Evolutionary conservation across 2,113 vertebrate species (phyloP).

Genomic region (Grus americana): DNA sequence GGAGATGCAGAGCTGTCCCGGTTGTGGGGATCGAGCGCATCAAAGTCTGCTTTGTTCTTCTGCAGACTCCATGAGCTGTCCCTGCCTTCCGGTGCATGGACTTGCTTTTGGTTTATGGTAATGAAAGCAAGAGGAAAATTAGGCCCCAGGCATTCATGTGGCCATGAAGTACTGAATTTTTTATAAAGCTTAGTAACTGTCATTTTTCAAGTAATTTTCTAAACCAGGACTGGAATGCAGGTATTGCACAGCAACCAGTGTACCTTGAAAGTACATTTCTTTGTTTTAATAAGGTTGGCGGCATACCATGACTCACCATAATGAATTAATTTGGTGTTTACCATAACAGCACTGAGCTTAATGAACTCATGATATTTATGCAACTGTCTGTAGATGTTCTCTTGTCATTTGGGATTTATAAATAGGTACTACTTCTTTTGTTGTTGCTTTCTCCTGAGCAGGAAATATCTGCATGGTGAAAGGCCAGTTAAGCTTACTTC

Average conservation of each 20-base stretch:
- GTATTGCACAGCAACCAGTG: not conserved
- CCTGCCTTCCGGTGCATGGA: not conserved
- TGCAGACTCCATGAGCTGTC: not conserved
- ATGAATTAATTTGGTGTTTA: constrained; percentile 69
- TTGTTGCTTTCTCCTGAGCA: not conserved
- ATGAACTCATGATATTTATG: constrained; percentile 63
- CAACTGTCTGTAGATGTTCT: constrained; percentile 2
- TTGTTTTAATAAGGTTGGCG: constrained; percentile 47
- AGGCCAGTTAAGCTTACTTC: not conserved
- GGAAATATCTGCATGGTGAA: not conserved
- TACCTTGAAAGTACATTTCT: not conserved
- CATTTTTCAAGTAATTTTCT: constrained; percentile 10
- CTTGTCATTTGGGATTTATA: constrained; percentile 39
- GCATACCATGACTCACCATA: not conserved
- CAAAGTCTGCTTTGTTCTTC: not conserved
- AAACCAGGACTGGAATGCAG: not conserved
- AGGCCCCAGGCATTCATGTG: not conserved
- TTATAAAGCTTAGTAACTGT: not conserved
- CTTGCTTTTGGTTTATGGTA: not conserved
- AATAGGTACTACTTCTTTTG: constrained; percentile 1
- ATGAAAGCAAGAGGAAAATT: not conserved
- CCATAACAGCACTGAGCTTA: constrained; percentile 57
- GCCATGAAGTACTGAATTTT: not conserved
- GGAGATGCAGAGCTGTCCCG: not conserved
- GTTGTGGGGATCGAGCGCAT: accelerated